A percentile compares a stretch with the other conserved stretches of the same genome.
phyloP scores from a whole-genome alignment of 2,113 vertebrate genomes.

The Saguinus midas region DNA sequence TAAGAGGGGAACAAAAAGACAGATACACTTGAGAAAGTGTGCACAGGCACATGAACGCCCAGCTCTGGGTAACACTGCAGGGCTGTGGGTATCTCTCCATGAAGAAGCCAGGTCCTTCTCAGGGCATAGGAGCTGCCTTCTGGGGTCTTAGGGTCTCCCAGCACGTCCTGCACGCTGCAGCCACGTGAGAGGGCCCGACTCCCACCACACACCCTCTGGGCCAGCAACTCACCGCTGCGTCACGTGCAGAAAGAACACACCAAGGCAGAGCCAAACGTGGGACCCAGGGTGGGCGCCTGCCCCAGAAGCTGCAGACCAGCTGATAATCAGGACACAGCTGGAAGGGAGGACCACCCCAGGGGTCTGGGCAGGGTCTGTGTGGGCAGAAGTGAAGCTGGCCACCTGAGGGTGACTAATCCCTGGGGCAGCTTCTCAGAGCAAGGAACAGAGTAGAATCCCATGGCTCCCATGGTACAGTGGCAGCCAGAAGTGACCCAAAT shows the following conservation, averaged over 20 bases:
- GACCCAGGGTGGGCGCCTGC: neutral
- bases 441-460: neutral
- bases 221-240: neutral
- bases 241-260: neutral
- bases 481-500: neutral
- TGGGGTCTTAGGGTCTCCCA: neutral
- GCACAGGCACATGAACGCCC: neutral
- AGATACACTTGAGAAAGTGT: neutral
- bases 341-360: neutral
- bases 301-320: neutral
- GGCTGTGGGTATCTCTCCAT: accelerated
- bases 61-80: too few relatives aligned
- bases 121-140: neutral
- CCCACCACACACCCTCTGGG: neutral
- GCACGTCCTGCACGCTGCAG: neutral
- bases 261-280: accelerated
- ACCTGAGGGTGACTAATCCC: neutral
- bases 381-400: neutral
- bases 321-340: neutral
- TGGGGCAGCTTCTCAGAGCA: neutral
- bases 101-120: neutral
- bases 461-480: neutral
- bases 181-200: accelerated
- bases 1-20: neutral
- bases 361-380: neutral